Conservation (phyloP, 2,113 vertebrate genomes). For the Himantopus leucocephalus region DNA sequence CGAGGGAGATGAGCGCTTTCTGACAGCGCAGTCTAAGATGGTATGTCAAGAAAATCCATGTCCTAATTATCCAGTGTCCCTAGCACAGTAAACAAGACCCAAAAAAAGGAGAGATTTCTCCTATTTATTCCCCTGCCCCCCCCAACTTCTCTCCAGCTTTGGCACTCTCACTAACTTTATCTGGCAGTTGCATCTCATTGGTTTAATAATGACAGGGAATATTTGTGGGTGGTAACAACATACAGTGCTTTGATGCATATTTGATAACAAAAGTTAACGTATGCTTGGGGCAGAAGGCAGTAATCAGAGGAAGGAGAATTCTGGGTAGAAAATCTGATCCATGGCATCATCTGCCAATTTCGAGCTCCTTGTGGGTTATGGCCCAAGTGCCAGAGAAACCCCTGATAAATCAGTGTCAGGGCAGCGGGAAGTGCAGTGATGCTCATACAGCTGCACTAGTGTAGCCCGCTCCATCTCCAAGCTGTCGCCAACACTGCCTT, state of each 20-base stretch:
- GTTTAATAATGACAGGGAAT: not conserved
- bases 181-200: not conserved
- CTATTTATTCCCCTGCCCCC: rapidly evolving
- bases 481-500: rapidly evolving
- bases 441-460: not conserved
- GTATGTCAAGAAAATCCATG: not conserved
- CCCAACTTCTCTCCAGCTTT: not conserved
- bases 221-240: not conserved
- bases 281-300: not conserved
- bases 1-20: rapidly evolving
- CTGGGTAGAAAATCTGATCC: not conserved
- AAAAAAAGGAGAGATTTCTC: not conserved
- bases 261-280: not conserved
- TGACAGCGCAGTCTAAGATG: not conserved
- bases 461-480: not conserved
- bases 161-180: not conserved
- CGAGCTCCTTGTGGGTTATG: not conserved
- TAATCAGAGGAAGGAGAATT: not conserved
- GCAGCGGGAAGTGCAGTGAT: not conserved
- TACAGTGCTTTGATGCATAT: not conserved
- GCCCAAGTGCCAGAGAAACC: not conserved
- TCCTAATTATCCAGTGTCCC: not conserved
- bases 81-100: not conserved
- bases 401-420: not conserved
- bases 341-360: not conserved